These are phyloP conservation scores for Apostichopus californicus DNA, from an alignment of 35 echinoderm and acorn worm species.

Conservation along the genomic window DNA sequence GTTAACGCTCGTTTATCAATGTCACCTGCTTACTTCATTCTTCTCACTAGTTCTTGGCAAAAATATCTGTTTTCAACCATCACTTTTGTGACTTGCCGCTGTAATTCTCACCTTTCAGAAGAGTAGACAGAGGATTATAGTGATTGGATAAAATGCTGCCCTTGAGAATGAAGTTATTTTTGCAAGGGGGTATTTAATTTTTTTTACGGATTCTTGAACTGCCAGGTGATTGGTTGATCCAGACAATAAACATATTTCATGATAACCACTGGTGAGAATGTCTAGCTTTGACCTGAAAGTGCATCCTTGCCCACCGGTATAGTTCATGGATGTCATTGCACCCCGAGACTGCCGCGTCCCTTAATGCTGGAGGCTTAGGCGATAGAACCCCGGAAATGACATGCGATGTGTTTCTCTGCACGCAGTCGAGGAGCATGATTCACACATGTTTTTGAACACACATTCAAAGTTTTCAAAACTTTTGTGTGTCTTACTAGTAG, in stretches of 20 bases:
- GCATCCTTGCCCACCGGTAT: background rate
- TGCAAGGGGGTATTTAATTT: constrained; percentile 45
- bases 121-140: background rate
- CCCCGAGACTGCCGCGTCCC: background rate
- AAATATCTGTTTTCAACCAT: constrained; percentile 4
- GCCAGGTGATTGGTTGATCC: constrained; percentile 37
- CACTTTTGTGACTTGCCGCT: constrained; percentile 5
- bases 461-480: no score
- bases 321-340: constrained; percentile 39
- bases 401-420: background rate
- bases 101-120: constrained; percentile 28
- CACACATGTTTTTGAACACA: no score
- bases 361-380: background rate
- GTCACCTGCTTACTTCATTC: constrained; percentile 17
- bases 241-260: constrained; percentile 45
- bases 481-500: no score
- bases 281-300: constrained; percentile 29
- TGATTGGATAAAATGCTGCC: constrained; percentile 47
- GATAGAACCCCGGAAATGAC: background rate
- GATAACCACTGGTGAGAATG: constrained; percentile 49
- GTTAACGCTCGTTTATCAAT: background rate
- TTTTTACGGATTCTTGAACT: constrained; percentile 15
- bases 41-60: background rate
- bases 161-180: constrained; percentile 44
- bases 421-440: background rate